A percentile compares a stretch with the other conserved stretches of the same genome.
Conservation (phyloP, 2,113 vertebrate species). For the Narcine bancroftii region DNA sequence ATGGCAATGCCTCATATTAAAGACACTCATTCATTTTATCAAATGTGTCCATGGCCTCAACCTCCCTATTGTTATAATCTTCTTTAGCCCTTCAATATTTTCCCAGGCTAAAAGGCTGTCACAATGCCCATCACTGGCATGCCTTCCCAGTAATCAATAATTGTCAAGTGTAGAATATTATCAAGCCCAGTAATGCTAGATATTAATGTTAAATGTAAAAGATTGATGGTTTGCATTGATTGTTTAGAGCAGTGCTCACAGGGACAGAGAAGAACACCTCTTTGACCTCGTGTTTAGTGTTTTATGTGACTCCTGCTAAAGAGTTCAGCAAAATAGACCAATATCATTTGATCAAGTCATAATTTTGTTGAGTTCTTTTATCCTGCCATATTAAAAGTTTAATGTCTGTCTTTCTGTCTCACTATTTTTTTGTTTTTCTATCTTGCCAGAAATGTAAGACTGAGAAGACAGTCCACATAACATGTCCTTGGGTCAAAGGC, state of each 20-base stretch:
- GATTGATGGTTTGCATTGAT: background rate
- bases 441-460: background rate
- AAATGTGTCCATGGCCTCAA: too few species aligned
- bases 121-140: too few species aligned
- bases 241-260: background rate
- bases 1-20: too few species aligned
- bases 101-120: too few species aligned
- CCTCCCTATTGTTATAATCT: too few species aligned
- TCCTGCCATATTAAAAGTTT: background rate
- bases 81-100: too few species aligned
- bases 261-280: background rate
- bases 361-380: background rate
- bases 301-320: background rate
- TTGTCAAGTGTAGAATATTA: background rate
- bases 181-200: background rate
- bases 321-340: background rate
- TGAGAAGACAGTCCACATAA: background rate
- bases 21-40: too few species aligned
- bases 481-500: background rate
- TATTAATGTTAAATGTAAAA: background rate
- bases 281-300: background rate
- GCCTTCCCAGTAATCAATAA: background rate
- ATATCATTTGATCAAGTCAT: background rate
- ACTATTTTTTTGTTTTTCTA: background rate
- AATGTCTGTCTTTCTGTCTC: background rate